A percentile compares a stretch with the other conserved stretches of the same genome.
These are phyloP conservation scores for Nebria salina DNA, from an alignment of 2,888 invertebrate genomes.

Conservation along the genomic window DNA sequence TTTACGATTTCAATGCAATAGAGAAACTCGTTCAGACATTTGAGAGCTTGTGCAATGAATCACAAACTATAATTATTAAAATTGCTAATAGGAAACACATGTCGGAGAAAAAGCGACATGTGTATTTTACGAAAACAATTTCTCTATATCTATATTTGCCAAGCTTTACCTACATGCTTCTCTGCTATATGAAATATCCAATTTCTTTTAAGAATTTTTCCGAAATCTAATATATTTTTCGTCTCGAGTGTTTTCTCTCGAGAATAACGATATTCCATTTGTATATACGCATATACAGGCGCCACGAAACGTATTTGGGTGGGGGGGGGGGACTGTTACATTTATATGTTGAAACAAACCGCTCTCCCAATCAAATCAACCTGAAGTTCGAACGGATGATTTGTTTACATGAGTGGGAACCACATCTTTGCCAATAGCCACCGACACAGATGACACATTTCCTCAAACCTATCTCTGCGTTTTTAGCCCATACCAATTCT, in stretches of 20 bases:
- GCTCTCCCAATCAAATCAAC: constrained; percentile 53
- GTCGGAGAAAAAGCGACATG: too few species aligned
- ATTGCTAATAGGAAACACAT: too few species aligned
- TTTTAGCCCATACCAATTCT: constrained; percentile 3
- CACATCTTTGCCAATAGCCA: constrained; percentile 33
- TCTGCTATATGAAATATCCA: constrained; percentile 28
- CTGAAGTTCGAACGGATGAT: constrained; percentile 36
- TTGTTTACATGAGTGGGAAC: constrained; percentile 43
- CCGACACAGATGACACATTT: neutral
- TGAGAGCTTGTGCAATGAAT: neutral
- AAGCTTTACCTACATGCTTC: constrained; percentile 17
- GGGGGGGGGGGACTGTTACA: constrained; percentile 49
- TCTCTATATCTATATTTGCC: too few species aligned
- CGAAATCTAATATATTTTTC: constrained; percentile 44
- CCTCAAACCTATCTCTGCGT: neutral
- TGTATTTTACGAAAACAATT: too few species aligned
- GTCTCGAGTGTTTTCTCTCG: constrained; percentile 42
- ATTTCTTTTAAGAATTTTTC: constrained; percentile 40
- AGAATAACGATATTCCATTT: constrained; percentile 39
- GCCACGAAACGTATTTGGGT: neutral
- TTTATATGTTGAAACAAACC: constrained; percentile 61
- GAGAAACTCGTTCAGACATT: neutral
- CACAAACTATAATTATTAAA: neutral
- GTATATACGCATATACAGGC: neutral
- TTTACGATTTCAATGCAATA: neutral